Conservation (phyloP, 2,888 invertebrate genomes). For the Lomographa bimaculata region DNA sequence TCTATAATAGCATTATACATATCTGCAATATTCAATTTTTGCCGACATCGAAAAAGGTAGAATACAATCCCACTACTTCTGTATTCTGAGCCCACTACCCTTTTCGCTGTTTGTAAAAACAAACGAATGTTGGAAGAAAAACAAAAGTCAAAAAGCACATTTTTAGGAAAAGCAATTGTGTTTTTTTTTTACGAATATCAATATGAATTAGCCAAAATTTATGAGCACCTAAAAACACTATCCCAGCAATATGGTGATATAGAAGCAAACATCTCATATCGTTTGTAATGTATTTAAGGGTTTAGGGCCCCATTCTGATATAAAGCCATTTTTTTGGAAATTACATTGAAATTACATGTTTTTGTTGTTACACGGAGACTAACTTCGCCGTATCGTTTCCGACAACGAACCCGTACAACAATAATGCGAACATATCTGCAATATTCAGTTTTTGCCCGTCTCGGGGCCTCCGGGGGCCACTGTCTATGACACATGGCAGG, state of each 20-base stretch:
- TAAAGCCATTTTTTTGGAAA: no score
- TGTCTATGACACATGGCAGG: slow-evolving; percentile 76
- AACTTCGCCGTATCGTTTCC: slow-evolving; percentile 10
- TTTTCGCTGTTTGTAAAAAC: no score
- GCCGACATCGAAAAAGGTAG: slow-evolving; percentile 53
- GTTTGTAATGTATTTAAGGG: slow-evolving; percentile 76
- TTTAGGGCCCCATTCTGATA: slow-evolving; percentile 66
- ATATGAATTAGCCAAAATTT: slow-evolving; percentile 29
- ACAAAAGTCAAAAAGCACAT: no score
- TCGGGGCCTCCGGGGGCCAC: slow-evolving; percentile 65
- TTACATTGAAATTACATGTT: no score
- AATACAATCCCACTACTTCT: no score
- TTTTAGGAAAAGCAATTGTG: no score
- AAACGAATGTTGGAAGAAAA: no score
- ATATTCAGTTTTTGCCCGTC: slow-evolving; percentile 77
- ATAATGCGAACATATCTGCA: slow-evolving; percentile 79
- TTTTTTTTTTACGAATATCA: no score
- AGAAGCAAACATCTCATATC: slow-evolving; percentile 69
- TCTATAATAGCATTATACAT: no score
- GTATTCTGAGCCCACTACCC: no score
- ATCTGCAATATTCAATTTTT: slow-evolving; percentile 82
- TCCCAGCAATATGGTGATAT: slow-evolving; percentile 65
- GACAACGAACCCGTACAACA: slow-evolving; percentile 51
- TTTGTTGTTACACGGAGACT: no score
- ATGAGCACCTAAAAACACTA: slow-evolving; percentile 39